phyloP scores from a whole-genome alignment of 2,113 vertebrate species.

The Pristiophorus japonicus region DNA sequence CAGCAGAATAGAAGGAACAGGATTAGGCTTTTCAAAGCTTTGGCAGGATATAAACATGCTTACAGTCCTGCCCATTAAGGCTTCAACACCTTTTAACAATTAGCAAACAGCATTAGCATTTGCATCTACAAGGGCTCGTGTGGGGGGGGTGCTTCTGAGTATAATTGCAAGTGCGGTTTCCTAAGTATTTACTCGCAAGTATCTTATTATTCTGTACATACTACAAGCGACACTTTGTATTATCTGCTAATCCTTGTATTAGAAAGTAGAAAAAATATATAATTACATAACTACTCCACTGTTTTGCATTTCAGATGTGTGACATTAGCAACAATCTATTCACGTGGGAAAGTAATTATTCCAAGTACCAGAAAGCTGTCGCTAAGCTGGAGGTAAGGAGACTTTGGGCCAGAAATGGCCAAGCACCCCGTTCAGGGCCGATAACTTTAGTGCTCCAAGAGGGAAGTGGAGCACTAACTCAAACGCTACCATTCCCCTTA shows the following conservation, averaged over 20 bases:
- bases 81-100: not conserved
- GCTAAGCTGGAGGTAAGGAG: not conserved
- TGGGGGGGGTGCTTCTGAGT: too few species aligned
- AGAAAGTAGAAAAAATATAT: not conserved
- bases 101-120: not conserved
- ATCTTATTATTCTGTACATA: not conserved
- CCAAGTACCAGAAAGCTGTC: not conserved
- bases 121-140: not conserved
- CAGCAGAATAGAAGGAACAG: not conserved
- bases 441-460: too few species aligned
- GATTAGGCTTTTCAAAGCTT: not conserved
- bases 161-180: not conserved
- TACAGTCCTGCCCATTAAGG: not conserved
- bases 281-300: not conserved
- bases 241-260: not conserved
- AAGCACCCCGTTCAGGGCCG: too few species aligned
- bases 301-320: not conserved
- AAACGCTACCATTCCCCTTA: too few species aligned
- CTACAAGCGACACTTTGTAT: not conserved
- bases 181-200: not conserved
- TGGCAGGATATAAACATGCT: not conserved
- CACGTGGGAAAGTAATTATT: not conserved
- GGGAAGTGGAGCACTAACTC: too few species aligned
- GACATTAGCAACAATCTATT: constrained; percentile 2
- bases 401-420: too few species aligned